Evolutionary conservation across 2,888 invertebrate species (phyloP).

Genomic region (Scaptodrosophila latifasciaeformis): DNA sequence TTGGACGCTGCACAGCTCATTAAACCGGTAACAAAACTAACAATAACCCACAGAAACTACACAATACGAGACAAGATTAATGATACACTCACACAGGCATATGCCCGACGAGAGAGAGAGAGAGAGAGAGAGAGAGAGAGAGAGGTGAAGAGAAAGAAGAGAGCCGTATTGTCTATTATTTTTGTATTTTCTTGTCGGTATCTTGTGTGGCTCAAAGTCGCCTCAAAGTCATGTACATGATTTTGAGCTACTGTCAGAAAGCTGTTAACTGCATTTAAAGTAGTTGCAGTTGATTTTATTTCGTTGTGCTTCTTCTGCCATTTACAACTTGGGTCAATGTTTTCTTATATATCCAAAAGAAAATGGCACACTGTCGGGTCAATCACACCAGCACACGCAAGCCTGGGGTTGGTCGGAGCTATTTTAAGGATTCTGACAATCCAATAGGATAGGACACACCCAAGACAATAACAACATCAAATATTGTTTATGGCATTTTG

Average conservation of each 20-base stretch:
- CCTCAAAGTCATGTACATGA: constrained; percentile 64
- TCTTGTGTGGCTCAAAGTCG: constrained; percentile 42
- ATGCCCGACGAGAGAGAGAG: too few species aligned
- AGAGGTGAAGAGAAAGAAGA: too few species aligned
- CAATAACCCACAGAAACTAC: constrained; percentile 24
- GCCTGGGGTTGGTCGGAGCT: too few species aligned
- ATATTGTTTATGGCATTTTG: too few species aligned
- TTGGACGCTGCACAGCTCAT: constrained; percentile 34
- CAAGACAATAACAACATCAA: too few species aligned
- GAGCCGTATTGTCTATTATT: too few species aligned
- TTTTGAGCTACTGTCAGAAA: constrained; percentile 19
- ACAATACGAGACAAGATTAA: constrained; percentile 48
- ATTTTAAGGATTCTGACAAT: too few species aligned
- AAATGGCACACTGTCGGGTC: constrained; percentile 47
- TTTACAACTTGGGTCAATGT: not conserved
- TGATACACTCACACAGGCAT: constrained; percentile 18
- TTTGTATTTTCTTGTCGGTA: constrained; percentile 10
- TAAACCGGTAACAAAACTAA: constrained; percentile 33
- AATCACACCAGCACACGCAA: constrained; percentile 46
- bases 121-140: too few species aligned
- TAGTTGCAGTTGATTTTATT: constrained; percentile 35
- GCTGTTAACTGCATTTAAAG: constrained; percentile 61
- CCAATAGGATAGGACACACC: too few species aligned
- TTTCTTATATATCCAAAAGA: constrained; percentile 10
- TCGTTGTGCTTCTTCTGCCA: constrained; percentile 12